These are phyloP conservation scores for Colletes latitarsis DNA, from an alignment of 1,140 invertebrate genomes.

Conservation along the genomic window DNA sequence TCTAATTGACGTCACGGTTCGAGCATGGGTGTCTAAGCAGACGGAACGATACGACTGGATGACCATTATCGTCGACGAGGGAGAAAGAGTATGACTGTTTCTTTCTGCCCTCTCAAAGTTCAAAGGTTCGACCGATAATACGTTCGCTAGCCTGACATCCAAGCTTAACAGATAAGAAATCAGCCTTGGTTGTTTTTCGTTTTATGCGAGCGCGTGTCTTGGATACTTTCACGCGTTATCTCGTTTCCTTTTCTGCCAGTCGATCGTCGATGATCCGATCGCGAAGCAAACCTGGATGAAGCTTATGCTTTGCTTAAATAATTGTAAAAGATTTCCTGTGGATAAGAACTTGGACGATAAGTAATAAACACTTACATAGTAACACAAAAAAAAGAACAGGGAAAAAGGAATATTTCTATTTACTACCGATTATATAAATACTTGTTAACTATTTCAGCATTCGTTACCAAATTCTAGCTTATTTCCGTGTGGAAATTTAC, in stretches of 20 bases:
- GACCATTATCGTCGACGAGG: constrained; percentile 34
- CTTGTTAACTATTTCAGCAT: too few species aligned
- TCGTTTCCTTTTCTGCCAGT: constrained; percentile 20
- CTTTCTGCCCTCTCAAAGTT: constrained; percentile 44
- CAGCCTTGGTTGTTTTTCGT: constrained; percentile 44
- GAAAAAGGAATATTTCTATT: too few species aligned
- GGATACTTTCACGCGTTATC: constrained; percentile 43
- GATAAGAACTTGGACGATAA: too few species aligned
- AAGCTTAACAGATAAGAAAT: constrained; percentile 51
- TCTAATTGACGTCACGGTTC: constrained; percentile 54
- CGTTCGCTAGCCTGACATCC: constrained; percentile 34
- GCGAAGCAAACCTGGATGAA: background rate
- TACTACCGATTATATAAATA: too few species aligned
- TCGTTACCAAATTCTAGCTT: too few species aligned
- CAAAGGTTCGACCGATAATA: constrained; percentile 65
- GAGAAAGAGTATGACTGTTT: constrained; percentile 54
- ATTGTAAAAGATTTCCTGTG: too few species aligned
- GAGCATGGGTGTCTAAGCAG: constrained; percentile 38
- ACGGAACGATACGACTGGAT: constrained; percentile 28
- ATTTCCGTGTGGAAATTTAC: too few species aligned
- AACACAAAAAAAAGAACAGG: too few species aligned
- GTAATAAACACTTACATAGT: too few species aligned
- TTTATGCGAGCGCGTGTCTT: constrained; percentile 32
- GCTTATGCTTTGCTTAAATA: background rate
- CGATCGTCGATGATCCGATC: background rate